Base-by-base conservation (phyloP, 2,113 vertebrate species). In the Oenanthe oenanthe region DNA sequence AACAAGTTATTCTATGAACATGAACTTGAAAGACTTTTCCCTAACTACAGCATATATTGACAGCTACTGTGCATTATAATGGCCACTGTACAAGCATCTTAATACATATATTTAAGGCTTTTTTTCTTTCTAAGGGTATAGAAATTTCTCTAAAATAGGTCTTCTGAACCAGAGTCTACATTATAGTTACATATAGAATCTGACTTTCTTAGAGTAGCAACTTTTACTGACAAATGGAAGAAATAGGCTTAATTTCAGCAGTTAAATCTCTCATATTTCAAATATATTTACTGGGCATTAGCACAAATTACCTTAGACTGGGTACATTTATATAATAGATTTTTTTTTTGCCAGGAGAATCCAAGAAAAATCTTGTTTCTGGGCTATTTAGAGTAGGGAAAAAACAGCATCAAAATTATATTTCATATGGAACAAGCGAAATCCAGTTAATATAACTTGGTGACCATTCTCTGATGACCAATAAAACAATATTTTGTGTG, bases 181-280 rank as follows among this genome's bases (percentile, higher is more conserved):
- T 86, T 83, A 66, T 82, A 22, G 47, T 21, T 87, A 67, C 70
- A 79, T 84, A 91, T 25, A 47, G 57, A 92, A 89, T 74, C 72
- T 93, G 88, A 88, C 36, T 75, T 95, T 94, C 78, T 96, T 95
- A 79, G 76, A 95, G 51, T 68, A 95, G 75, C 93, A 95, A 75
- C 84, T 81, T 96, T 96, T 96, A 96, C 73, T 93, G 89, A 91
- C 85, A 84, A 92, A 90, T 88, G 79, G 93, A 96, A 96, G 73
- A 96, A 97, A 89, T 92, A 87, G 92, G 43, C 50, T 96, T 96
- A 67, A 92, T 97, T 96, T 97, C 85, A 51, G 42, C 93, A 96
- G 89, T 86, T 90, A 88, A 67, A 94, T 67, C 50, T 85, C 90
- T 92, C 79, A 65, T 96, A 96, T 97, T 97, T 97, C 91, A 97